Evolutionary conservation across 2,888 invertebrate species (phyloP), one percentile per base, ranked within the genome.

Genomic region (Eupeodes luniger): DNA sequence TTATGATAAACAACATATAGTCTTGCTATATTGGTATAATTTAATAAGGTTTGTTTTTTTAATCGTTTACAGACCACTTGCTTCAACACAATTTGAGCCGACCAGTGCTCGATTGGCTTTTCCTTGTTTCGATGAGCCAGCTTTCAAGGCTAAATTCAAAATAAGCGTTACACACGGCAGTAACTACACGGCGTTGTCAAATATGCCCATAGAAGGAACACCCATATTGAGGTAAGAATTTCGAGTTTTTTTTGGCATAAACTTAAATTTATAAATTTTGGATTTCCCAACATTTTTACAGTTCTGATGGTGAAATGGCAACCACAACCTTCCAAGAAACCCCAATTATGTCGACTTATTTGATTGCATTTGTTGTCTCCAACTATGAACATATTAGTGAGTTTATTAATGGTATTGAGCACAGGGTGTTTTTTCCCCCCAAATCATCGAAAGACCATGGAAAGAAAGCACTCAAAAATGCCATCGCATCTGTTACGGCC

Each of bases 361-460:
- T 98, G 9, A 95, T 98, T 2, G 98, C 98, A 0, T 96, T 98
- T 91, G 94, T 97, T 6, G 95, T 98, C 1, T 97, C 97, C 0
- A 94, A 95, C 91, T 95, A 95, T 86, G 91, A 91, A 14, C 86
- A 90, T 53, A 92, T 92, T 16, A 92, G 92, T 10, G 94, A 94
- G 84, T 89, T 89, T 4, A 91, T 90, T 2, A 91, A 93, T 36
- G 93, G 93, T 0, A 90, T 94, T 3, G 91, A 91, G 0, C 93
- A 93, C n/a, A 91, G 92, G 5, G 90, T 93, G 2, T 92, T 91
- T 87, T 91, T 91, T 2, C 91, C 92, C 0, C 90, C 90, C 36
- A 89, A 89, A 40, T 81, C 89, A 44, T 81, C 89, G 40, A 83
- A 59, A 6, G 88, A 91, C 19, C 91, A 91, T 34, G 92, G 93